Evolutionary conservation across 2,113 vertebrate genomes (phyloP), one percentile per base, ranked within the genome.

Genomic region (Sciurus niger): DNA sequence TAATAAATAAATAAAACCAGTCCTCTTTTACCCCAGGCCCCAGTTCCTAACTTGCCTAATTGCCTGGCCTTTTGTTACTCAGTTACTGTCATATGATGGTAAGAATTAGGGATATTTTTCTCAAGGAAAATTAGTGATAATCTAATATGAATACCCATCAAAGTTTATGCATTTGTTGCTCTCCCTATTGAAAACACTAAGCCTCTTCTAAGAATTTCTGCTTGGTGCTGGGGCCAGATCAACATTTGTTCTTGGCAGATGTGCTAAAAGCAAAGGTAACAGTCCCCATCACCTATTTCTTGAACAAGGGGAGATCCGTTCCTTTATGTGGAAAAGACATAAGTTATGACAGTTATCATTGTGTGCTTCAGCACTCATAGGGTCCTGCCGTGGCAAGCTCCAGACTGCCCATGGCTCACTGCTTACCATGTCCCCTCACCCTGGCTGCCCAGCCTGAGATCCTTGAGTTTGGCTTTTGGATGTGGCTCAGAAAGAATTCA

Each of bases 101-200:
- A 67, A 92, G 65, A 86, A 60, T 89, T 48, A 79, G 28, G 58
- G 58, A 65, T 90, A 51, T 93, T 84, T 94, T 63, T n/a, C 40
- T 40, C 43, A 87, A 90, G 94, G 76, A 65, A 94, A 95, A 95
- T 53, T 63, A 78, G 20, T 80, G 55, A n/a, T 18, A 14, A 6
- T 89, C 40, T 65, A 63, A 86, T 25, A 28, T 43, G 32, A 55
- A 89, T 48, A 90, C 16, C 18, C 40, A 25, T 46, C 43, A 83
- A 24, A 24, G 34, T 32, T 58, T 83, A 72, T 72, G 9, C 17
- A 22, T 84, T 67, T 18, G 17, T 83, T 63, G 37, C 10, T 32
- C 11, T 87, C 28, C 16, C 8, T 51, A 0, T 51, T 60, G 25
- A 87, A 74, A 85, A 94, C 87, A 20, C 30, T 90, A 83, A 68